Conservation (phyloP, 2,113 vertebrate species). For the Pantherophis guttatus region DNA sequence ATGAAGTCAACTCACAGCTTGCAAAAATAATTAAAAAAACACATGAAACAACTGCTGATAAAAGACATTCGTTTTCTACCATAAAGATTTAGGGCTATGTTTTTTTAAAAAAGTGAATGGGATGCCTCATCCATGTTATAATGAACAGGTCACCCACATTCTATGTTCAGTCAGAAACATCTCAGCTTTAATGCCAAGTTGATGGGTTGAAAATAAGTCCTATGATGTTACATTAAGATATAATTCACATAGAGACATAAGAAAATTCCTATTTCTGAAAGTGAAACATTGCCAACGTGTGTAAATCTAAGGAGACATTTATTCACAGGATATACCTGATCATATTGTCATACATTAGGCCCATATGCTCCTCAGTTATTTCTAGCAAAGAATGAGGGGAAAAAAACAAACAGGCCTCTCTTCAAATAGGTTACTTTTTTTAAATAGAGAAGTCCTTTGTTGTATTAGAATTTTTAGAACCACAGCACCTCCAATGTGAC, state of each 20-base stretch:
- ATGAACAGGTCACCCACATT: not conserved
- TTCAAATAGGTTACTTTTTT: not conserved
- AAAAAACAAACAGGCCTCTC: not conserved
- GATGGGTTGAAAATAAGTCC: constrained; percentile 39
- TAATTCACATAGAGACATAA: constrained; percentile 3
- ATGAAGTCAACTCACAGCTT: constrained; percentile 65
- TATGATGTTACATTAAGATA: constrained; percentile 54
- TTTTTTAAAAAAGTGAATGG: not conserved
- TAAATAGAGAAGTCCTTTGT: not conserved
- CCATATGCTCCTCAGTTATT: constrained; percentile 52
- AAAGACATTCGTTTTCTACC: constrained; percentile 28
- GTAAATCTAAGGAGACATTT: not conserved
- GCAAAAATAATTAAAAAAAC: constrained; percentile 48
- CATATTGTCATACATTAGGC: constrained; percentile 49
- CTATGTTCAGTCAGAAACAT: constrained; percentile 33
- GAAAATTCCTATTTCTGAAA: not conserved
- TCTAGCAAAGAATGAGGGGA: constrained; percentile 45
- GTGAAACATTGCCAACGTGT: not conserved
- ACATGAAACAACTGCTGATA: constrained; percentile 37
- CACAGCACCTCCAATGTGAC: constrained; percentile 47
- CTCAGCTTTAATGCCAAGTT: constrained; percentile 39
- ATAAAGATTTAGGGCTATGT: constrained; percentile 22
- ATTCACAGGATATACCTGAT: constrained; percentile 8
- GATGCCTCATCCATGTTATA: not conserved
- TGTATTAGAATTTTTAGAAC: constrained; percentile 43